A percentile compares a stretch with the other conserved stretches of the same genome.
These are phyloP conservation scores for Rhopilema esculentum DNA, from an alignment of 30 jellyfish, hydroid and myxozoan genomes.

Conservation along the genomic window DNA sequence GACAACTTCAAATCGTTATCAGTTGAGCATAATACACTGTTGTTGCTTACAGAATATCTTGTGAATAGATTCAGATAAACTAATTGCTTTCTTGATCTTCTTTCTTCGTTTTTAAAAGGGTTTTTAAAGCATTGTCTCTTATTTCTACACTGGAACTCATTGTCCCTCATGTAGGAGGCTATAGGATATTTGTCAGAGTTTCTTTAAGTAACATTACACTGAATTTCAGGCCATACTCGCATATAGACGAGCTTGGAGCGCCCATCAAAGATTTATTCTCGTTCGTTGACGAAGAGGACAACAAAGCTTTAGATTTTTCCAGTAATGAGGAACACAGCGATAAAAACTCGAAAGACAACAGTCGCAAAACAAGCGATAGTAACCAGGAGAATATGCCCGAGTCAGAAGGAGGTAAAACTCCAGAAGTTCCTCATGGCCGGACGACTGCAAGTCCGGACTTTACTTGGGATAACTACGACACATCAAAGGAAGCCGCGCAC, in stretches of 20 bases:
- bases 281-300: conserved; percentile 55
- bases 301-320: background rate
- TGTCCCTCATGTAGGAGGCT: too few species aligned
- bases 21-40: too few species aligned
- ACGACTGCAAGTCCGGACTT: conserved; percentile 10
- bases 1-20: too few species aligned
- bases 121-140: too few species aligned
- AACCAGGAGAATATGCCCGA: background rate
- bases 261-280: conserved; percentile 64
- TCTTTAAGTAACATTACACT: background rate
- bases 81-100: too few species aligned
- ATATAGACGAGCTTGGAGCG: conserved; percentile 47
- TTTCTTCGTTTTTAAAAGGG: too few species aligned
- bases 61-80: too few species aligned
- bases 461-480: conserved; percentile 63
- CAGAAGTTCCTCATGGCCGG: background rate
- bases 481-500: conserved; percentile 55
- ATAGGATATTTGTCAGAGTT: background rate
- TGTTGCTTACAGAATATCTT: too few species aligned
- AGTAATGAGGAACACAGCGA: background rate
- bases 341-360: conserved; percentile 15
- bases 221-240: conserved; percentile 51
- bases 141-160: too few species aligned
- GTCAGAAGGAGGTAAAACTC: background rate
- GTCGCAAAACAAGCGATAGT: background rate